A percentile compares a stretch with the other conserved stretches of the same genome.
Conservation (phyloP, 2,888 invertebrate species). For the Xylocampa areola region DNA sequence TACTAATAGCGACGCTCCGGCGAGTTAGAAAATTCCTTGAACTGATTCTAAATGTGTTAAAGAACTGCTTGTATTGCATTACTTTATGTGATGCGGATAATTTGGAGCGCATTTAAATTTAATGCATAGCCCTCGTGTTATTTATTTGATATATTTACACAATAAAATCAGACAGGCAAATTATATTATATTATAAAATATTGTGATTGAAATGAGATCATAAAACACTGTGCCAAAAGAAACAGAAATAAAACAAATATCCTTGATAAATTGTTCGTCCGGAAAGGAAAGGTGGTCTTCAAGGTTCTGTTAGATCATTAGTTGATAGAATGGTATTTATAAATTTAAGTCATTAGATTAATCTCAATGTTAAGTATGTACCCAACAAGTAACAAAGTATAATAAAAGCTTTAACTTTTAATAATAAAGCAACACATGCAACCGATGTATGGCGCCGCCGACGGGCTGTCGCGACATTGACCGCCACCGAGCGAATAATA, state of each 20-base stretch:
- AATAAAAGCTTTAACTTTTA: constrained; percentile 66
- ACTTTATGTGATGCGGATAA: constrained; percentile 50
- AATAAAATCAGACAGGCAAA: too few species aligned
- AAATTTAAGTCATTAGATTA: constrained; percentile 17
- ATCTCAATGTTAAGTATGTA: constrained; percentile 37
- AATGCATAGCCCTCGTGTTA: constrained; percentile 12
- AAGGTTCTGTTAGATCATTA: constrained; percentile 53
- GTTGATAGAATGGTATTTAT: constrained; percentile 17
- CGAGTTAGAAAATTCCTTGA: constrained; percentile 84
- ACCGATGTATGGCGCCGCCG: constrained; percentile 77
- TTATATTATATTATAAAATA: constrained; percentile 4
- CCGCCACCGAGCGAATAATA: constrained; percentile 87
- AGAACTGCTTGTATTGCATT: constrained; percentile 68
- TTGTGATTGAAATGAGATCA: constrained; percentile 5
- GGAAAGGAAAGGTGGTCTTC: constrained; percentile 52
- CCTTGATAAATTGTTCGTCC: constrained; percentile 55
- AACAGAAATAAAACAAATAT: constrained; percentile 36
- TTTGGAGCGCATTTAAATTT: constrained; percentile 41
- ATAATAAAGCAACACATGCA: constrained; percentile 80
- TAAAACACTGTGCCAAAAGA: constrained; percentile 14
- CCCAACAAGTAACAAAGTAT: constrained; percentile 39
- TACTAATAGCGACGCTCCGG: constrained; percentile 82
- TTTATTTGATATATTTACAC: constrained; percentile 21
- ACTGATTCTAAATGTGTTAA: constrained; percentile 80
- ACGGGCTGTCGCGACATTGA: constrained; percentile 86